These are phyloP conservation scores for Brachylomia viminalis DNA, from an alignment of 2,888 invertebrate species.

Conservation along the genomic window DNA sequence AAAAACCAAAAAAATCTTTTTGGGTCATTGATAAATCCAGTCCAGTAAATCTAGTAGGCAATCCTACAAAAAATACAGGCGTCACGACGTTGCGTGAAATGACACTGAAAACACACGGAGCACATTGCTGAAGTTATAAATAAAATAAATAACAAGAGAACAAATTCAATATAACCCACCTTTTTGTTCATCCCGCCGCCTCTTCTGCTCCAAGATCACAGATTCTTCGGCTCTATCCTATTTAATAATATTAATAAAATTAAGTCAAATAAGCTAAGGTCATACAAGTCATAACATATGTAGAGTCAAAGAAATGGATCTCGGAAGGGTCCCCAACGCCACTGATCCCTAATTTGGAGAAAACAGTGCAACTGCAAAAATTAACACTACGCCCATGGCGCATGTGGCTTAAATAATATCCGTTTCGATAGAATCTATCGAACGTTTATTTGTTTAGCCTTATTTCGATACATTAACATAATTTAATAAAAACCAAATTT, in stretches of 20 bases:
- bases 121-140: background rate
- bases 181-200: constrained; percentile 95
- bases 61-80: background rate
- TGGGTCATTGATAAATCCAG: background rate
- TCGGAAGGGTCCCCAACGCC: background rate
- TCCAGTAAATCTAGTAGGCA: background rate
- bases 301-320: background rate
- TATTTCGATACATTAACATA: background rate
- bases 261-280: constrained; percentile 11
- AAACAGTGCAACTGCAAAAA: constrained; percentile 10
- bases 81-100: background rate
- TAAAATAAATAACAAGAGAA: background rate
- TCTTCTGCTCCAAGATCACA: constrained; percentile 92
- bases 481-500: background rate
- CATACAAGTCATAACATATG: background rate
- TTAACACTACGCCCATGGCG: background rate
- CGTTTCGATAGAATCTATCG: background rate
- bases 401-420: background rate
- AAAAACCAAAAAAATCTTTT: background rate
- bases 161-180: constrained; percentile 83
- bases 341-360: background rate
- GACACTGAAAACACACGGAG: background rate
- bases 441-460: background rate
- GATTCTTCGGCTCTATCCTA: constrained; percentile 94
- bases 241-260: constrained; percentile 42